Evolutionary conservation across 2,888 invertebrate species (phyloP).

Genomic region (Epinotia ramella): DNA sequence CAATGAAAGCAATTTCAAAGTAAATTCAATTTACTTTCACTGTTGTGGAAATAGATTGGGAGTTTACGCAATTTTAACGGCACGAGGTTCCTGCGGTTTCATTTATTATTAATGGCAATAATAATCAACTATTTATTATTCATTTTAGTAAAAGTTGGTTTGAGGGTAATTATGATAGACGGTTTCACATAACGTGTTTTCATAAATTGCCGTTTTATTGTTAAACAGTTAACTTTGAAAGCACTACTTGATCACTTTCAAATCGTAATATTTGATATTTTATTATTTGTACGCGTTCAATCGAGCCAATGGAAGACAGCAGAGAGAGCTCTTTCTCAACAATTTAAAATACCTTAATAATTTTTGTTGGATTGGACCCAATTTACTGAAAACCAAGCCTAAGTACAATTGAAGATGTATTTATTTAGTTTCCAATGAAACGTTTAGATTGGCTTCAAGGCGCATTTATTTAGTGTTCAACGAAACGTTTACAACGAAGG

Average conservation of each 20-base stretch:
- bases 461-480: neutral
- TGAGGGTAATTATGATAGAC: neutral
- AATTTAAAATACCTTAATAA: neutral
- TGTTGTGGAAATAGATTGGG: slow-evolving; percentile 54
- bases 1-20: slow-evolving; percentile 50
- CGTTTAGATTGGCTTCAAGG: neutral
- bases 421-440: neutral
- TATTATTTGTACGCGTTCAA: slow-evolving; percentile 3
- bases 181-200: neutral
- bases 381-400: neutral
- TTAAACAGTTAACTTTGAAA: slow-evolving; percentile 10
- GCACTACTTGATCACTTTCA: neutral
- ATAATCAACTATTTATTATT: neutral
- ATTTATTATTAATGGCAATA: slow-evolving; percentile 6
- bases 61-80: slow-evolving; percentile 57
- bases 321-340: neutral
- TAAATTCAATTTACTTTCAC: slow-evolving; percentile 66
- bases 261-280: neutral
- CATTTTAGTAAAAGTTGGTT: neutral
- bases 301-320: neutral
- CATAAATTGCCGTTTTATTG: neutral
- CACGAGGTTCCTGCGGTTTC: slow-evolving; percentile 51
- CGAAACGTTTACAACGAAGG: neutral
- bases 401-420: neutral
- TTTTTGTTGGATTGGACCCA: neutral